These are phyloP conservation scores for Anomalospiza imberbis DNA, from an alignment of 2,797 vertebrate genomes.

Conservation along the genomic window DNA sequence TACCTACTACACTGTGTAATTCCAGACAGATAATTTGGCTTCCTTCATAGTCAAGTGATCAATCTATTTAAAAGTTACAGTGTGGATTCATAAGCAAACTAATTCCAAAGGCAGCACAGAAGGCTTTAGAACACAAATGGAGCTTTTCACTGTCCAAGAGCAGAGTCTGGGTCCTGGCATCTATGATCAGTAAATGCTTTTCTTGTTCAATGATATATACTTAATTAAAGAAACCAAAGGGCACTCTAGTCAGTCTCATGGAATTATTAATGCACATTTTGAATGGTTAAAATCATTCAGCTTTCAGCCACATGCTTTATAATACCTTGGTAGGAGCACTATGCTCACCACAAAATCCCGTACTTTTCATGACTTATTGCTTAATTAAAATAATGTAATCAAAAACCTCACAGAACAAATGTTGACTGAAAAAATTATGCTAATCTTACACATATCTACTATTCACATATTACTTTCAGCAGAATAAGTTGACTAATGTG, in stretches of 20 bases:
- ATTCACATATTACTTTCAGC: slow-evolving; percentile 43
- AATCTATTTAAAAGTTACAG: background rate
- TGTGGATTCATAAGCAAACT: background rate
- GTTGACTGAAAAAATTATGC: slow-evolving; percentile 57
- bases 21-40: background rate
- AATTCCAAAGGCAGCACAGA: background rate
- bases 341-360: background rate
- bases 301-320: background rate
- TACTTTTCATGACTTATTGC: slow-evolving; percentile 28
- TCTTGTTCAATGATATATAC: background rate
- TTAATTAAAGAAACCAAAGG: background rate
- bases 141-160: background rate
- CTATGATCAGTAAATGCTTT: background rate
- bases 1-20: background rate
- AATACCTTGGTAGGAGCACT: background rate
- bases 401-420: slow-evolving; percentile 50
- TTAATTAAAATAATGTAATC: slow-evolving; percentile 66
- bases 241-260: background rate
- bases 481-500: slow-evolving; percentile 44
- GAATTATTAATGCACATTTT: background rate
- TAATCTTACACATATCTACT: slow-evolving; percentile 36
- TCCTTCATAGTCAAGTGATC: background rate
- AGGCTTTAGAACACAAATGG: background rate
- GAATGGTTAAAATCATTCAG: background rate
- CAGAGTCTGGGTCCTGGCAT: background rate